phyloP scores from a whole-genome alignment of 2,888 invertebrate species.

The Brachyptera putata region DNA sequence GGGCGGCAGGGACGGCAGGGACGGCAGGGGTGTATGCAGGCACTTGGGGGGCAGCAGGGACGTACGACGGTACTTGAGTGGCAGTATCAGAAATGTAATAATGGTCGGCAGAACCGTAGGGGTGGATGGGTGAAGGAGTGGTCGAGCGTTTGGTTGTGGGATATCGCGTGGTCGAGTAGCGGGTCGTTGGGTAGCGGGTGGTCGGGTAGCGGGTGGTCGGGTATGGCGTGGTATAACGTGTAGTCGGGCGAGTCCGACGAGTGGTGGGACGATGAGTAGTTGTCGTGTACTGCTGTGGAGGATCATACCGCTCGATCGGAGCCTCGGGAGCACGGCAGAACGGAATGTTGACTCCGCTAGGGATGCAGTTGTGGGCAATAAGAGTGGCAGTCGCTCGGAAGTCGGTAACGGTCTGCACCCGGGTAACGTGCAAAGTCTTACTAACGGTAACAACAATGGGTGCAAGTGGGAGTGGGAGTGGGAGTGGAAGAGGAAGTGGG shows the following conservation, averaged over 20 bases:
- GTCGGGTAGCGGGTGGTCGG: not conserved
- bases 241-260: too few species aligned
- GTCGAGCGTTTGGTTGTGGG: not conserved
- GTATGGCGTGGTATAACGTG: not conserved
- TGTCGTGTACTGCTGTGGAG: not conserved
- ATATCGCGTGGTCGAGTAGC: not conserved
- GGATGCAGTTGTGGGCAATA: slow-evolving; percentile 41
- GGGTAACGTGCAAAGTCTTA: slow-evolving; percentile 36
- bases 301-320: slow-evolving; percentile 2
- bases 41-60: not conserved
- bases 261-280: not conserved
- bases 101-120: not conserved
- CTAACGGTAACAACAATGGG: slow-evolving; percentile 27
- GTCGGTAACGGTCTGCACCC: slow-evolving; percentile 38
- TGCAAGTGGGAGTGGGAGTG: too few species aligned
- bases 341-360: slow-evolving; percentile 40
- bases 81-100: too few species aligned
- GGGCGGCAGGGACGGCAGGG: not conserved
- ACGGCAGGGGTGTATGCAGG: not conserved
- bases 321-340: slow-evolving; percentile 36
- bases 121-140: not conserved
- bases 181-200: not conserved
- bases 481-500: too few species aligned
- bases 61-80: not conserved
- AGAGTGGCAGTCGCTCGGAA: slow-evolving; percentile 41